Evolutionary conservation across 2,113 vertebrate species (phyloP), one percentile per base, ranked within the genome.

Genomic region (Zootoca vivipara): DNA sequence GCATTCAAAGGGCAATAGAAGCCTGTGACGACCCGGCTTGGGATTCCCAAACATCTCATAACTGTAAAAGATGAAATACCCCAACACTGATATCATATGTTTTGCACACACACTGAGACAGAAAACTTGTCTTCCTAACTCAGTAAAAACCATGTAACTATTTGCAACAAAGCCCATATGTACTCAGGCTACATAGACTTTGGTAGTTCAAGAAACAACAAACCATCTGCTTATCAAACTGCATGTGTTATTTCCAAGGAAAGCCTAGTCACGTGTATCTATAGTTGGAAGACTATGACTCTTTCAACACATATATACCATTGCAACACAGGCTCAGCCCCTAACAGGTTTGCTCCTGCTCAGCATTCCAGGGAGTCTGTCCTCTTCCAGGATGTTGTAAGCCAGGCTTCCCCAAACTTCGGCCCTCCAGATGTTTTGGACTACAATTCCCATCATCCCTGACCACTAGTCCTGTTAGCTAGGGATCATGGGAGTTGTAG

Each of bases 31-130:
- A 94, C 93, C 79, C 94, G 89, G 28, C 92, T 93, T 89, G 92
- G 95, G 90, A 95, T 94, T 92, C 89, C 94, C 82, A 96, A 90
- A 88, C 85, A 91, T 0, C 91, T 93, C 91, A 94, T 90, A 82
- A 92, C 91, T 94, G 79, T 20, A 93, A 87, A 15, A 88, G 85
- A 88, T 75, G 40, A 58, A 1, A 91, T 0, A 0, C 15, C 22
- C 42, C 30, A 62, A 62, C 22, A 62, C 13, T 85, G 33, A 73
- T 56, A 2, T 16, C 7, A 35, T 16, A n/a, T n/a, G 15, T 20
- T 62, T 16, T 62, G 15, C 18, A 62, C 4, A 62, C 58, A 62
- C 58, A 62, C 16, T 5, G n/a, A 81, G 20, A 64, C 1, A 81
- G 35, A 7, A 20, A 13, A 20, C 16, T 30, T 33, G 33, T 1